Evolutionary conservation across 1,140 invertebrate genomes (phyloP).

Genomic region (Monochamus saltuarius): DNA sequence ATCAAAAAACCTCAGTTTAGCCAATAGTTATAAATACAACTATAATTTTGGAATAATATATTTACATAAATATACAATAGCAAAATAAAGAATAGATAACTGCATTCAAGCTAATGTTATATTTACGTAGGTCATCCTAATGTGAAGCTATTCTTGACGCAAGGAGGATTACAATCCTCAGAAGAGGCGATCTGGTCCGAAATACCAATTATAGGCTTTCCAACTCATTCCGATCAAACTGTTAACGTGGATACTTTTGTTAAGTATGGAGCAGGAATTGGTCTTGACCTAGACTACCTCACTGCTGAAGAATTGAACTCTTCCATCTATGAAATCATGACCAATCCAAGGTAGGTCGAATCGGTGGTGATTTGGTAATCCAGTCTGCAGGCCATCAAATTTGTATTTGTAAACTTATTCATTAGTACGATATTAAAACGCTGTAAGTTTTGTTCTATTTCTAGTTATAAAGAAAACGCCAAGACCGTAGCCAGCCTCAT

Average conservation of each 20-base stretch:
- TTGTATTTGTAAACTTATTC: no score
- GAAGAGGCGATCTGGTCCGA: constrained; percentile 55
- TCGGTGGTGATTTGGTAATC: neutral
- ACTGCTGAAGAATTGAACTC: constrained; percentile 19
- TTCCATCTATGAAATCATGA: constrained; percentile 27
- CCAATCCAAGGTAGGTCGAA: constrained; percentile 24
- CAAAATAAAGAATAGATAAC: no score
- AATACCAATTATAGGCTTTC: constrained; percentile 56
- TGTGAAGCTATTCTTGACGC: constrained; percentile 53
- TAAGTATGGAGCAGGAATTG: constrained; percentile 40
- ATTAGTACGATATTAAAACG: no score
- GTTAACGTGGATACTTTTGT: constrained; percentile 41
- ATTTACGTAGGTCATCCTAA: constrained; percentile 50
- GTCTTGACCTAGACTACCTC: constrained; percentile 32
- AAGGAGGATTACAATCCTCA: constrained; percentile 56
- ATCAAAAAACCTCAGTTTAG: no score
- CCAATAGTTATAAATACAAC: no score
- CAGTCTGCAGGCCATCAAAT: no score
- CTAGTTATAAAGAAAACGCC: constrained; percentile 49
- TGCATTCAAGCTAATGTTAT: no score
- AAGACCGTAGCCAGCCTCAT: constrained; percentile 40
- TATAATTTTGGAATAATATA: no score
- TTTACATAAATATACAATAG: no score
- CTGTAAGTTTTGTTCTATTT: constrained; percentile 13
- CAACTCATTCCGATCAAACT: constrained; percentile 49